Conservation (phyloP, 1,140 invertebrate genomes). For the Trachymyrmex septentrionalis region DNA sequence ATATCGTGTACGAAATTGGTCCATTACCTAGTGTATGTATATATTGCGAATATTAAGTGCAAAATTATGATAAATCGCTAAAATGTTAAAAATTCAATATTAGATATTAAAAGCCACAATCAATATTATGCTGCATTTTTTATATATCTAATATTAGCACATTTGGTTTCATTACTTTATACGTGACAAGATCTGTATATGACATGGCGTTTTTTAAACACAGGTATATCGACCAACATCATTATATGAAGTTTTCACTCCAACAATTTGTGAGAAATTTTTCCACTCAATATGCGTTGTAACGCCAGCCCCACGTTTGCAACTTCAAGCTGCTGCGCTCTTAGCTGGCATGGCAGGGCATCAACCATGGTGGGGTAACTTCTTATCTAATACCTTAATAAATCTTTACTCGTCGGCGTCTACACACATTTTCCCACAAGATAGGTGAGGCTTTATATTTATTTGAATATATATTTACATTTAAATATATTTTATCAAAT, state of each 20-base stretch:
- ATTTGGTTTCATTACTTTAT: background rate
- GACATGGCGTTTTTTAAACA: conserved; percentile 19
- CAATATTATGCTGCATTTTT: background rate
- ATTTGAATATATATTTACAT: too few relatives aligned
- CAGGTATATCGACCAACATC: conserved; percentile 84
- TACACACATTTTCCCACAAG: conserved; percentile 93
- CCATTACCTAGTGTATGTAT: conserved; percentile 84
- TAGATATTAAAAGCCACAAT: too few relatives aligned
- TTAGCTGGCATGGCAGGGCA: conserved; percentile 93
- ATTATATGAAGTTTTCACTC: conserved; percentile 88
- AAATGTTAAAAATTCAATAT: background rate
- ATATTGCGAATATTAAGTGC: conserved; percentile 68
- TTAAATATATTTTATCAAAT: too few relatives aligned
- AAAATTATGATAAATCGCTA: background rate
- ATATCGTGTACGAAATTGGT: conserved; percentile 88
- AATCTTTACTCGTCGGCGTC: conserved; percentile 93
- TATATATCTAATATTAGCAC: background rate
- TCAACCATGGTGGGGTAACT: conserved; percentile 95
- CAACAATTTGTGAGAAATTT: conserved; percentile 89
- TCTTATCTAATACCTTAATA: conserved; percentile 93
- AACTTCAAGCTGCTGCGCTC: conserved; percentile 91
- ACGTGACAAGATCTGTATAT: background rate
- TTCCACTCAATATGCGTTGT: conserved; percentile 90
- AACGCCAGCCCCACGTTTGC: conserved; percentile 88
- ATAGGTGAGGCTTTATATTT: conserved; percentile 88